Evolutionary conservation across 1,140 invertebrate species (phyloP).

Genomic region (Metaphire vulgaris): DNA sequence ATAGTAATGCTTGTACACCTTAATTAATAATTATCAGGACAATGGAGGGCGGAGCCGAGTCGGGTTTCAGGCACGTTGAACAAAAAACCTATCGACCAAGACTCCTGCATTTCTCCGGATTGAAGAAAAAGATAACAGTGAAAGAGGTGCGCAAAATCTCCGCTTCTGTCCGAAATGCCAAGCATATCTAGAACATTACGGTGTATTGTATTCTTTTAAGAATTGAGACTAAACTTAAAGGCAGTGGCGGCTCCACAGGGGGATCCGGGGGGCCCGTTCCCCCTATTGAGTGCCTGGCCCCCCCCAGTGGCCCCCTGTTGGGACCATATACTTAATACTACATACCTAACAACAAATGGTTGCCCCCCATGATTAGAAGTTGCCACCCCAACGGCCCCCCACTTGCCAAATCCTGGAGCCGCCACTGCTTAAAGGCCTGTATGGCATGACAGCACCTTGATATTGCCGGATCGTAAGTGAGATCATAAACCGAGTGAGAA

Average conservation of each 20-base stretch:
- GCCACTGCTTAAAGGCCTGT: no score
- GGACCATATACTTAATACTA: no score
- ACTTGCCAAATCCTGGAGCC: no score
- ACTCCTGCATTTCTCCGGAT: conserved; percentile 58
- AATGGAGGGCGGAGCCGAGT: conserved; percentile 58
- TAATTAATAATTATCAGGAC: conserved; percentile 43
- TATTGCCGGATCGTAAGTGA: background rate
- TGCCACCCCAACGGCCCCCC: no score
- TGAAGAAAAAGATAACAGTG: conserved; percentile 36
- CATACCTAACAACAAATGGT: no score
- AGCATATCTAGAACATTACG: background rate
- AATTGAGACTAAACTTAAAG: background rate
- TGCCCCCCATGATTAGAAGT: no score
- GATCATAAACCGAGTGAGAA: no score
- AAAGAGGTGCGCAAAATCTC: conserved; percentile 47
- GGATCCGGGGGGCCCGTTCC: no score
- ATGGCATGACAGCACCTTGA: background rate
- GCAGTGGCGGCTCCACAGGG: no score
- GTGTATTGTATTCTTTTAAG: background rate
- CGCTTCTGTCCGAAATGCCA: background rate
- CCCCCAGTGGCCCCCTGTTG: no score
- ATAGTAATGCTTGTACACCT: no score
- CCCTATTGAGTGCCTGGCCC: no score
- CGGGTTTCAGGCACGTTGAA: conserved; percentile 56
- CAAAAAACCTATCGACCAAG: conserved; percentile 54